Conservation (phyloP, 2,888 invertebrate genomes). For the Uropetala carovei region DNA sequence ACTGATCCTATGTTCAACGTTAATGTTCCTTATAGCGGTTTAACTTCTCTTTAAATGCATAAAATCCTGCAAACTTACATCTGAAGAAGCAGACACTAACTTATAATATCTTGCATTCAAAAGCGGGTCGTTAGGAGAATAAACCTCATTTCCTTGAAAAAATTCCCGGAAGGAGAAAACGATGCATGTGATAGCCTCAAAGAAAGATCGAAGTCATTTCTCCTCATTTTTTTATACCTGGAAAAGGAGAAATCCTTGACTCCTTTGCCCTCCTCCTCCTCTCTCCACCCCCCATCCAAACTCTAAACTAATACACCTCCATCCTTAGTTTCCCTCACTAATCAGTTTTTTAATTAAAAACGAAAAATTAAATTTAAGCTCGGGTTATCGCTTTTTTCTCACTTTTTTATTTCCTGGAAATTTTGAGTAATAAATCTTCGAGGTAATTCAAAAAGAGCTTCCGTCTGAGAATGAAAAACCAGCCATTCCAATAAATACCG, state of each 20-base stretch:
- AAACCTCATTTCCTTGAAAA: slow-evolving; percentile 38
- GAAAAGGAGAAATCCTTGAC: not conserved
- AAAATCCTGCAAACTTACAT: not conserved
- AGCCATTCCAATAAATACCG: not conserved
- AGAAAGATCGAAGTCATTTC: slow-evolving; percentile 29
- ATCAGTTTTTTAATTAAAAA: slow-evolving; percentile 21
- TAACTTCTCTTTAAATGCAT: not conserved
- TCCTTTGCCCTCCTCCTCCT: not conserved
- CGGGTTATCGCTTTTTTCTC: not conserved
- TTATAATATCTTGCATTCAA: not conserved
- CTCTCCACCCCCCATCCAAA: not conserved
- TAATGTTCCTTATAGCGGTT: too few relatives aligned
- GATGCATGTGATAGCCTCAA: not conserved
- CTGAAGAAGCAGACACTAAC: not conserved
- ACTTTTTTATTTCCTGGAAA: not conserved
- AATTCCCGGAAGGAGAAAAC: slow-evolving; percentile 3
- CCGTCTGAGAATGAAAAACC: not conserved
- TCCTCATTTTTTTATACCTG: not conserved
- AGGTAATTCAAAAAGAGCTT: not conserved
- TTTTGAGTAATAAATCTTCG: not conserved
- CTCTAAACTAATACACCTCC: not conserved
- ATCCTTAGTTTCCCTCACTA: not conserved
- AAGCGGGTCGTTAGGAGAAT: not conserved
- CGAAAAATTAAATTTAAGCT: not conserved
- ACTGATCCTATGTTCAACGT: too few relatives aligned